phyloP scores from a whole-genome alignment of 1,140 invertebrate species.

The Tetranychus cinnabarinus region DNA sequence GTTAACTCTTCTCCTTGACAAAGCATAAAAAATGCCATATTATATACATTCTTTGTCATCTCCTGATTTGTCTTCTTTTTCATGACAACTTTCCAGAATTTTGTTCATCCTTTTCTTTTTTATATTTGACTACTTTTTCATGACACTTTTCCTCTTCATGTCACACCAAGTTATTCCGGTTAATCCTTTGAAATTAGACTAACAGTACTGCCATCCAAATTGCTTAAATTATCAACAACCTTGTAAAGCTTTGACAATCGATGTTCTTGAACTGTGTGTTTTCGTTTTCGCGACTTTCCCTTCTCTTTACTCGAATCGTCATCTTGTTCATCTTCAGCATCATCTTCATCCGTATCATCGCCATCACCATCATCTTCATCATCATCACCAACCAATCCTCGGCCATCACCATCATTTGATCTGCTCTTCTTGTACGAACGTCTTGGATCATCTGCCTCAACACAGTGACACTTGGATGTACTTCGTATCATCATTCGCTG shows the following conservation, averaged over 20 bases:
- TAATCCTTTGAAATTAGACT: not conserved
- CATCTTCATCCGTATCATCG: not conserved
- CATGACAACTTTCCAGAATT: too few relatives aligned
- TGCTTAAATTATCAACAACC: not conserved
- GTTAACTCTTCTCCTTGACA: not conserved
- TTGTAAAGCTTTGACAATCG: not conserved
- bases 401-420: not conserved
- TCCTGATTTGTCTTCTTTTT: not conserved
- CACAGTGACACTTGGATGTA: too few relatives aligned
- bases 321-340: not conserved
- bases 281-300: not conserved
- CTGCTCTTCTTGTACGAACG: not conserved
- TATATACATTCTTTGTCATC: not conserved
- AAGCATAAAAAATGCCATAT: not conserved
- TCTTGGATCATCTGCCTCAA: too few relatives aligned
- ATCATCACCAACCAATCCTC: not conserved
- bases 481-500: too few relatives aligned
- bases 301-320: not conserved
- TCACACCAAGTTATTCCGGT: not conserved
- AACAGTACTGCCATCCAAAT: not conserved
- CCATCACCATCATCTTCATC: not conserved
- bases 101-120: not conserved
- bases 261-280: not conserved
- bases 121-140: not conserved
- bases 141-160: not conserved